Base-by-base conservation (phyloP, 2,113 vertebrate genomes). In the Ctenomys sociabilis region DNA sequence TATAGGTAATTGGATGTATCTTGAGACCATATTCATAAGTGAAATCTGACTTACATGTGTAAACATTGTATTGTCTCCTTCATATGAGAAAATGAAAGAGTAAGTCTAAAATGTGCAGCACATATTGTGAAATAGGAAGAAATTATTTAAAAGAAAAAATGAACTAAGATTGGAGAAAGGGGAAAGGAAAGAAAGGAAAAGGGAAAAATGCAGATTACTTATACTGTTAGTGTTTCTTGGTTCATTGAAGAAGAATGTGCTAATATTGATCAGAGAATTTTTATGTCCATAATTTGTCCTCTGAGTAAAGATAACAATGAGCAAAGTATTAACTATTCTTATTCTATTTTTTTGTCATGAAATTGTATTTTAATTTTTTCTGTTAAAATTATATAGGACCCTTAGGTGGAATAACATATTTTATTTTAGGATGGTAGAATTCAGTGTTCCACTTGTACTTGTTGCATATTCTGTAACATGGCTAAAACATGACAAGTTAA, bases 391-490 rank as follows among this genome's bases (percentile, higher is more conserved):
- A 12, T 85, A 28, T 64, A 12, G 90, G 45, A 43, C 28, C 12
- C 11, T 24, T 43, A 75, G 1, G 13, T 28, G 22, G 72, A 43
- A 26, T 75, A 22, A 43, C 16, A 64, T 54, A 75, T 6, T 5
- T 83, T 83, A 11, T 57, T 32, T 78, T 88, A 37, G 63, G 24
- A 83, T 40, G n/a, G 77, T 83, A 94, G 83, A 32, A 35, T 35
- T 91, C 54, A 40, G 0, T 95, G n/a, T 82, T 92, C 30, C 91
- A 68, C 57, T 88, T 92, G 87, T 87, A 86, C 19, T 63, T 80
- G 26, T 73, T 72, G 35, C 28, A 81, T 88, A 45, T 61, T 88
- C n/a, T 91, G 2, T 85, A 73, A 63, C 43, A 49, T 45, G 16
- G 75, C 43, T 75, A 40, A 49, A 40, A 83, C 17, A 30, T 92